These are phyloP conservation scores for Helicoverpa armigera DNA, from an alignment of 1,140 invertebrate species.

Conservation along the genomic window DNA sequence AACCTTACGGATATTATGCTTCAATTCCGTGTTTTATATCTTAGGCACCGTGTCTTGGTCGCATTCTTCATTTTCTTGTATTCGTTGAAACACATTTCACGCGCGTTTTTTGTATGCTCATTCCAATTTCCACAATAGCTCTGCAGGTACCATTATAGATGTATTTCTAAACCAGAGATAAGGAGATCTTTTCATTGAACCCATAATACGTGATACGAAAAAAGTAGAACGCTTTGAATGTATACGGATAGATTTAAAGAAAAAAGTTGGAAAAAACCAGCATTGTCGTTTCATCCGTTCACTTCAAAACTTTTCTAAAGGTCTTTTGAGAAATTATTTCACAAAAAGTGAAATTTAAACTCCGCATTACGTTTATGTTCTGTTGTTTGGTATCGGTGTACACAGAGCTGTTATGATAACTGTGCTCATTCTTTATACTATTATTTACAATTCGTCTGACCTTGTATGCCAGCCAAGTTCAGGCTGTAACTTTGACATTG, in stretches of 20 bases:
- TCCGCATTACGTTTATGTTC: conserved; percentile 26
- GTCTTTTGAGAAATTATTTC: conserved; percentile 28
- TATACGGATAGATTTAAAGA: conserved; percentile 59
- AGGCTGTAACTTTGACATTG: conserved; percentile 59
- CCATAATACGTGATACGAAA: conserved; percentile 65
- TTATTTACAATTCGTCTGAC: conserved; percentile 58
- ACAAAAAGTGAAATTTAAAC: conserved; percentile 37
- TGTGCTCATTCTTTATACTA: conserved; percentile 48
- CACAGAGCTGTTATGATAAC: conserved; percentile 32
- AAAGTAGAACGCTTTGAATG: conserved; percentile 66
- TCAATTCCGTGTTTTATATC: conserved; percentile 51
- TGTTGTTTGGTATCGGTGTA: conserved; percentile 8
- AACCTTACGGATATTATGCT: conserved; percentile 69
- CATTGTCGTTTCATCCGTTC: conserved; percentile 43
- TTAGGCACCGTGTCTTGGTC: conserved; percentile 28
- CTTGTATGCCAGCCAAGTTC: conserved; percentile 62
- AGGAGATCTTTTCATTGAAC: conserved; percentile 55
- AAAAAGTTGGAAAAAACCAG: conserved; percentile 51
- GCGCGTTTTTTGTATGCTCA: background rate
- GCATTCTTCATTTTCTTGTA: conserved; percentile 37
- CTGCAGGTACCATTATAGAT: background rate
- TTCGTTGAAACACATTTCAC: background rate
- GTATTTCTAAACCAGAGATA: background rate
- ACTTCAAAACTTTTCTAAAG: conserved; percentile 38
- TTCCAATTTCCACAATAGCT: background rate